Evolutionary conservation across 2,797 vertebrate species (phyloP).

Genomic region (Crenuchus spilurus): DNA sequence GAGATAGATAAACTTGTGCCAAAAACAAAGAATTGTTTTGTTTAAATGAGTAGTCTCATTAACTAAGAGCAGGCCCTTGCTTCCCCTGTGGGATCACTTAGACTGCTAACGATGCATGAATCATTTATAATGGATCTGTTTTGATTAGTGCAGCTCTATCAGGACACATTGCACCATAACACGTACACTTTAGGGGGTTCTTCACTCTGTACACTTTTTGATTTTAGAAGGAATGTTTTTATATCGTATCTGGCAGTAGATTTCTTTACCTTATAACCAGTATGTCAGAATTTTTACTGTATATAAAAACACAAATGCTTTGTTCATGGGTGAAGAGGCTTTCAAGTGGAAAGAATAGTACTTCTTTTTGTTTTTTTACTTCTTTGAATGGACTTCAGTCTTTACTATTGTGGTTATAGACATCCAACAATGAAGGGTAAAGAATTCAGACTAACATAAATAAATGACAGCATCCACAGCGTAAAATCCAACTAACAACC

Average conservation of each 20-base stretch:
- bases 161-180: neutral
- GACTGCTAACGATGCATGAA: slow-evolving; percentile 27
- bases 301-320: neutral
- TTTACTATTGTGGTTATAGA: too few relatives aligned
- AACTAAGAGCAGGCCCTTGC: slow-evolving; percentile 17
- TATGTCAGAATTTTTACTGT: neutral
- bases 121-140: slow-evolving; percentile 31
- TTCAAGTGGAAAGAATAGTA: too few relatives aligned
- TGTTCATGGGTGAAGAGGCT: too few relatives aligned
- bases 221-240: too few relatives aligned
- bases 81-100: slow-evolving; percentile 53
- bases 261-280: neutral
- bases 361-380: too few relatives aligned
- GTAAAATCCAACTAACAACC: too few relatives aligned
- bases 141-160: slow-evolving; percentile 13
- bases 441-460: neutral
- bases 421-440: neutral
- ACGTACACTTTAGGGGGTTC: too few relatives aligned
- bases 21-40: slow-evolving; percentile 32
- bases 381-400: too few relatives aligned
- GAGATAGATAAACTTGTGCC: slow-evolving; percentile 39
- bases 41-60: slow-evolving; percentile 25
- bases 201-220: too few relatives aligned
- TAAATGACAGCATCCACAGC: too few relatives aligned
- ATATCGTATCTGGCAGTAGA: neutral